A percentile compares a stretch with the other conserved stretches of the same genome.
phyloP scores from a whole-genome alignment of 2,797 vertebrate genomes.

The Falco rusticolus region DNA sequence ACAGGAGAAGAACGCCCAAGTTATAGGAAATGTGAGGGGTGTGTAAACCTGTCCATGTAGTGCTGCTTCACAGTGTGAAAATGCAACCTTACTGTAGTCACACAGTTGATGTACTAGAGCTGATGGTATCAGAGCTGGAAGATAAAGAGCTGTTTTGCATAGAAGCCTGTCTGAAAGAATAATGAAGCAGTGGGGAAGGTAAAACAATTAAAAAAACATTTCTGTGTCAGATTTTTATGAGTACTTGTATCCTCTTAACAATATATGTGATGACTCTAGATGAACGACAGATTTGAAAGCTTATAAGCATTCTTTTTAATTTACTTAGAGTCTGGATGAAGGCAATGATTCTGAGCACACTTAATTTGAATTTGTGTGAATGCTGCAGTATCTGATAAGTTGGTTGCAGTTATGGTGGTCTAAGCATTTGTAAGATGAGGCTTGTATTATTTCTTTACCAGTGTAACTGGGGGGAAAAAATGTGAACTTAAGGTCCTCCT shows the following conservation, averaged over 20 bases:
- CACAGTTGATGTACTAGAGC: neutral
- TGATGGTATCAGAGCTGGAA: neutral
- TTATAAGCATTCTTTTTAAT: slow-evolving; percentile 17
- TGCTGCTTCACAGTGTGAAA: neutral
- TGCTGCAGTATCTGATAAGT: neutral
- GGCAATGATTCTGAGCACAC: slow-evolving; percentile 1
- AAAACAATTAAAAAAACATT: neutral
- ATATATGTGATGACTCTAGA: neutral
- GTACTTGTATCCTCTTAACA: neutral
- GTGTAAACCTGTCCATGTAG: neutral
- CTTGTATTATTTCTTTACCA: neutral
- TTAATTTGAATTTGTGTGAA: neutral
- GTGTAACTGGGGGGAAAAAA: neutral
- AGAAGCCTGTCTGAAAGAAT: neutral
- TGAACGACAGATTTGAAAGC: neutral
- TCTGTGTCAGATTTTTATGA: neutral
- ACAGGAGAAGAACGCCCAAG: neutral
- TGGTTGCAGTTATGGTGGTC: neutral
- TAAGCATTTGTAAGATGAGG: neutral
- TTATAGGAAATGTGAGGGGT: neutral
- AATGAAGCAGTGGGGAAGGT: neutral
- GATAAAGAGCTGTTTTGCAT: neutral
- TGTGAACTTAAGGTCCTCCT: neutral
- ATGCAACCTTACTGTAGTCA: neutral
- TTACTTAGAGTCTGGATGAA: slow-evolving; percentile 9